phyloP scores from a whole-genome alignment of 2,888 invertebrate genomes.

The Nineta flava region DNA sequence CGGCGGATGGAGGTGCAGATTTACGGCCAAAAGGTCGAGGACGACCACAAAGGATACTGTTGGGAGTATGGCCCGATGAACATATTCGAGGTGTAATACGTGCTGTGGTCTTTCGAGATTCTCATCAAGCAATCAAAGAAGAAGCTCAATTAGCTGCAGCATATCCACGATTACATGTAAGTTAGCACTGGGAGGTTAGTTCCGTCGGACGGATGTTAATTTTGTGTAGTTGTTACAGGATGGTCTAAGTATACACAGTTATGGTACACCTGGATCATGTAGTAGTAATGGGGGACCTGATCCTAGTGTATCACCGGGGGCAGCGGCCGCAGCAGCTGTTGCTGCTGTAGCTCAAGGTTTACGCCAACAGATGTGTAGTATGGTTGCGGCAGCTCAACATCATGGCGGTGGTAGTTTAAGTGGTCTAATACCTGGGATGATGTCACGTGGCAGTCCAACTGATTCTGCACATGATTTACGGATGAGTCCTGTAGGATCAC shows the following conservation, averaged over 20 bases:
- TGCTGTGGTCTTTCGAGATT: conserved; percentile 82
- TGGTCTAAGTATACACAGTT: conserved; percentile 4
- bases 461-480: conserved; percentile 26
- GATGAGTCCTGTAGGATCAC: conserved; percentile 30
- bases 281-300: conserved; percentile 40
- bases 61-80: conserved; percentile 89
- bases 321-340: conserved; percentile 69
- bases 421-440: neutral
- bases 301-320: conserved; percentile 44
- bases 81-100: conserved; percentile 85
- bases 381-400: conserved; percentile 52
- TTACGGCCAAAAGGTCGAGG: conserved; percentile 83
- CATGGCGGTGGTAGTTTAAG: conserved; percentile 20
- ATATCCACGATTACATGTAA: conserved; percentile 45
- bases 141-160: conserved; percentile 37
- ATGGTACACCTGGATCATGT: conserved; percentile 32
- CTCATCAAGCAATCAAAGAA: conserved; percentile 62
- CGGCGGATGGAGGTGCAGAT: conserved; percentile 81
- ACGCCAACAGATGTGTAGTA: conserved; percentile 73
- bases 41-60: conserved; percentile 73
- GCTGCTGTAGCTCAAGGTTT: conserved; percentile 75
- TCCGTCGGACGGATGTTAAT: neutral
- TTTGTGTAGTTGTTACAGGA: neutral
- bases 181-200: conserved; percentile 15
- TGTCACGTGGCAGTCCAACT: conserved; percentile 21